Percentiles rank a stretch among this genome's conserved stretches.
Evolutionary conservation across 2,888 invertebrate genomes (phyloP).

Genomic region (Nasonia oneida): DNA sequence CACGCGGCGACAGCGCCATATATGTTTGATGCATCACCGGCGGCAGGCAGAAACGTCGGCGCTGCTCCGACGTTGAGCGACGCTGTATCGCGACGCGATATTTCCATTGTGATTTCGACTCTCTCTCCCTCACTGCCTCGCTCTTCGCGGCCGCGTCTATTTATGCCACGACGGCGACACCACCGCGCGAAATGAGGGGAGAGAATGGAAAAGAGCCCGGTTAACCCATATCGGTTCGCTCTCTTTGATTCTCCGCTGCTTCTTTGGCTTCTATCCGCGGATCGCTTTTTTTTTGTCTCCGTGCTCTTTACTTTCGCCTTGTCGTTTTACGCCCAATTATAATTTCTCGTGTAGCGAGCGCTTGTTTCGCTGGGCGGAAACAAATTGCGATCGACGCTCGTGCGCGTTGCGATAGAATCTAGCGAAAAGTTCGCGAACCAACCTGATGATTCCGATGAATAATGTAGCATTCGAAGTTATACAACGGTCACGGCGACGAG

Average conservation of each 20-base stretch:
- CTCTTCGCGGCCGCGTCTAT: background rate
- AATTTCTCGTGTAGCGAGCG: background rate
- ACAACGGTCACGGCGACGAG: too few species aligned
- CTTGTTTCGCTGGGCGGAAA: background rate
- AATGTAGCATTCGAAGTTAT: too few species aligned
- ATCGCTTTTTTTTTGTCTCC: background rate
- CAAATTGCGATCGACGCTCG: background rate
- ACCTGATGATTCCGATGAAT: too few species aligned
- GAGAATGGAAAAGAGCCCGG: conserved; percentile 16
- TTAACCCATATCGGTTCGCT: conserved; percentile 20
- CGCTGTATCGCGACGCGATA: conserved; percentile 26
- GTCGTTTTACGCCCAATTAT: background rate
- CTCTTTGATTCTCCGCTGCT: conserved; percentile 31
- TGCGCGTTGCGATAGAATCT: background rate
- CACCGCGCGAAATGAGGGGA: conserved; percentile 17
- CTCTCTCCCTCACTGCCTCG: background rate
- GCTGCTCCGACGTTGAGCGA: conserved; percentile 4
- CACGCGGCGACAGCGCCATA: background rate
- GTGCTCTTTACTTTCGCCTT: background rate
- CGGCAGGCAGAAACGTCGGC: conserved; percentile 27
- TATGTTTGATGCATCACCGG: conserved; percentile 35
- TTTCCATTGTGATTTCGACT: conserved; percentile 20
- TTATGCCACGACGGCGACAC: background rate
- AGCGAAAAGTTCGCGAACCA: too few species aligned
- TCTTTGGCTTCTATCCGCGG: background rate